phyloP scores from a whole-genome alignment of 2,797 vertebrate species.

The Yasuhikotakia modesta region DNA sequence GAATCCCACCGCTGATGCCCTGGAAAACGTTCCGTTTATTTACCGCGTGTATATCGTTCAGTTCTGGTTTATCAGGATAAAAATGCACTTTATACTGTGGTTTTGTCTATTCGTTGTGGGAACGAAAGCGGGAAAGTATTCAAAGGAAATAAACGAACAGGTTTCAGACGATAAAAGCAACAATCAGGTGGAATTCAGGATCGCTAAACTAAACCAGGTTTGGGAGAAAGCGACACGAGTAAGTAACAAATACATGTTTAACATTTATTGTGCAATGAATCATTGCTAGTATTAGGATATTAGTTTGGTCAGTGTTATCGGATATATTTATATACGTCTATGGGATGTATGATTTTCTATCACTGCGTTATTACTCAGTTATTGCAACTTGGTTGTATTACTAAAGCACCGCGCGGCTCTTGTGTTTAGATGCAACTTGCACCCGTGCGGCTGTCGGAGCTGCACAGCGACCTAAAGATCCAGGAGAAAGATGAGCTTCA shows the following conservation, averaged over 20 bases:
- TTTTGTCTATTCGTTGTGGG: constrained; percentile 65
- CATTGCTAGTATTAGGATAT: background rate
- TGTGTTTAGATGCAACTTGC: constrained; percentile 83
- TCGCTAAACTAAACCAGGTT: constrained; percentile 88
- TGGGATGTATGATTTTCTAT: too few species aligned
- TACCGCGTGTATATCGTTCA: background rate
- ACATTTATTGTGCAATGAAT: background rate
- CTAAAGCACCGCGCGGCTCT: too few species aligned
- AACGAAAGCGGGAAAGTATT: constrained; percentile 83
- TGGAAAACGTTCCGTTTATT: background rate
- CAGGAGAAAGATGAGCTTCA: constrained; percentile 94
- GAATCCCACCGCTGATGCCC: constrained; percentile 6
- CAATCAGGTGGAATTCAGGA: constrained; percentile 83
- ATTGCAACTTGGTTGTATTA: background rate
- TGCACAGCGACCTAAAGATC: constrained; percentile 94
- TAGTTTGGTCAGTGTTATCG: background rate
- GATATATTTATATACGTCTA: too few species aligned
- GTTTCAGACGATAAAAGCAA: constrained; percentile 63
- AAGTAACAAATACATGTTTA: constrained; percentile 60
- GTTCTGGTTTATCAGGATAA: constrained; percentile 56
- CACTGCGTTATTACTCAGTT: background rate
- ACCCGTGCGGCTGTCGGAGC: constrained; percentile 85
- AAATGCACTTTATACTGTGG: constrained; percentile 51
- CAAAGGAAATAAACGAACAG: constrained; percentile 84
- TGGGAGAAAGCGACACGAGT: constrained; percentile 95